Evolutionary conservation across 2,113 vertebrate species (phyloP).

Genomic region (Poecilia latipinna): DNA sequence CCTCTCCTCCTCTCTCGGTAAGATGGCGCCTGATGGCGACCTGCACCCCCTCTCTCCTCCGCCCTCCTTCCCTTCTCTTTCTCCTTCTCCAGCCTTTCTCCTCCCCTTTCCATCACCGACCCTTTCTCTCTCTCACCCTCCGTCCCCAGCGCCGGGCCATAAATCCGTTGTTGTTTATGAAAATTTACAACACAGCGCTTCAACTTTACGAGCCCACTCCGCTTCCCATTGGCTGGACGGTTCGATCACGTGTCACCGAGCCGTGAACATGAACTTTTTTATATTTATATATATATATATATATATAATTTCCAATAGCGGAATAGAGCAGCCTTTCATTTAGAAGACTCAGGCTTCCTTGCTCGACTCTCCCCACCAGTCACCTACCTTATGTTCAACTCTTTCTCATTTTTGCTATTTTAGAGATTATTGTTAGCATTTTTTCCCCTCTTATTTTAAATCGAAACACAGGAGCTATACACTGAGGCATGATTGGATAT

Average conservation of each 20-base stretch:
- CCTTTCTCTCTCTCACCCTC: conserved; percentile 53
- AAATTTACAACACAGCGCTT: conserved; percentile 99
- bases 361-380: conserved; percentile 74
- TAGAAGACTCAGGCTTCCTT: conserved; percentile 85
- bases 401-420: conserved; percentile 60
- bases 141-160: conserved; percentile 88
- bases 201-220: conserved; percentile 95
- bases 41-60: conserved; percentile 70
- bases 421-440: conserved; percentile 62
- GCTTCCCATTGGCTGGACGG: conserved; percentile 88
- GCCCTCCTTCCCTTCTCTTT: conserved; percentile 61
- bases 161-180: conserved; percentile 99
- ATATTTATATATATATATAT: conserved; percentile 20
- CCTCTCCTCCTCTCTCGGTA: conserved; percentile 82
- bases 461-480: conserved; percentile 14
- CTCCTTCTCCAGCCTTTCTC: conserved; percentile 67
- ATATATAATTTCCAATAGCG: conserved; percentile 93
- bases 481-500: conserved; percentile 63
- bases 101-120: conserved; percentile 40
- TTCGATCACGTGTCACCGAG: conserved; percentile 90
- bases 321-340: conserved; percentile 95
- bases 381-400: not conserved
- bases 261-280: conserved; percentile 96
- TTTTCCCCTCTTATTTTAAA: not conserved
- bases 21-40: conserved; percentile 96